Conservation (phyloP, 2,888 invertebrate genomes). For the Eucriotettix oculatus region DNA sequence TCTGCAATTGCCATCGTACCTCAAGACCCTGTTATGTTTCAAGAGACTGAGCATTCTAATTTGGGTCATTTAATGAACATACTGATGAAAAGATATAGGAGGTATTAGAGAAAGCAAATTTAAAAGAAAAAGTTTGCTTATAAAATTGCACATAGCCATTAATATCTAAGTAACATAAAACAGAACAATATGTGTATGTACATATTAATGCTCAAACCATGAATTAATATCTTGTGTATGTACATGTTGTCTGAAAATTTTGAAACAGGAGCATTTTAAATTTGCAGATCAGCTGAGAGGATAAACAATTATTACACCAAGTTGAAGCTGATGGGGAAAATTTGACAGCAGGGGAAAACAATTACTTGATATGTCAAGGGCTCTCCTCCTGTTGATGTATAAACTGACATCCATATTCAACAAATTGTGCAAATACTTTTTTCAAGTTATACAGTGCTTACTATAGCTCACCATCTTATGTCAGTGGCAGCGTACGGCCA, state of each 20-base stretch:
- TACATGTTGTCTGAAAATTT: too few species aligned
- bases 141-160: too few species aligned
- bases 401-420: conserved; percentile 33
- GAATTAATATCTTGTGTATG: too few species aligned
- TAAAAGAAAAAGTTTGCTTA: conserved; percentile 15
- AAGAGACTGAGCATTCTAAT: conserved; percentile 20
- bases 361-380: conserved; percentile 21
- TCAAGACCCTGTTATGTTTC: conserved; percentile 22
- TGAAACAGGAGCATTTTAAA: neutral
- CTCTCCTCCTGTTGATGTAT: conserved; percentile 29
- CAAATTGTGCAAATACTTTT: conserved; percentile 30
- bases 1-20: conserved; percentile 20
- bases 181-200: too few species aligned
- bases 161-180: too few species aligned
- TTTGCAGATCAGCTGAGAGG: conserved; percentile 16
- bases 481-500: conserved; percentile 28
- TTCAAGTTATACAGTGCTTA: conserved; percentile 28
- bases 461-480: conserved; percentile 33
- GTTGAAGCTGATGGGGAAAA: conserved; percentile 17
- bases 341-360: conserved; percentile 22
- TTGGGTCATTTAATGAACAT: conserved; percentile 20
- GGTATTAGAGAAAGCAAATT: conserved; percentile 18
- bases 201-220: too few species aligned
- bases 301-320: conserved; percentile 14
- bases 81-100: conserved; percentile 19